A percentile compares a stretch with the other conserved stretches of the same genome.
Conservation (phyloP, 2,113 vertebrate species). For the Pseudopodoces humilis region DNA sequence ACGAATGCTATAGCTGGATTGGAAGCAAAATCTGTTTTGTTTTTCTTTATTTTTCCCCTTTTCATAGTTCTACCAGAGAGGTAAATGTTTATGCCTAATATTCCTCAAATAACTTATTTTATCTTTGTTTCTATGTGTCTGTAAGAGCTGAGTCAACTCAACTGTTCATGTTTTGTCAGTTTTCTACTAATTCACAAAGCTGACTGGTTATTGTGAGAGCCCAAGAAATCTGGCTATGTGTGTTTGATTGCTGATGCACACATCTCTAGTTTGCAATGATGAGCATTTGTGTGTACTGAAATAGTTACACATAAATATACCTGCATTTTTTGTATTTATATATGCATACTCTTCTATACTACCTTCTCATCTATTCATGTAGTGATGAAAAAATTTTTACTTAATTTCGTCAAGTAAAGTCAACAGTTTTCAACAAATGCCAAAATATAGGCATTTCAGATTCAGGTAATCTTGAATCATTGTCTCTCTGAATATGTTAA, state of each 20-base stretch:
- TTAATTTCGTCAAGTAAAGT: neutral
- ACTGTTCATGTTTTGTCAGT: neutral
- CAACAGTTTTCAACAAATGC: neutral
- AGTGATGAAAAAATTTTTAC: fast-evolving
- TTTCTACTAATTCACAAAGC: neutral
- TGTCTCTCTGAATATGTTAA: neutral
- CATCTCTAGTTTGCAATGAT: neutral
- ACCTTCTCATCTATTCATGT: neutral
- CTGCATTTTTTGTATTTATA: neutral
- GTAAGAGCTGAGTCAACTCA: neutral
- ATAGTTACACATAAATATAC: neutral
- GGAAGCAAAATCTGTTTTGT: neutral
- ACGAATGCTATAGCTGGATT: neutral
- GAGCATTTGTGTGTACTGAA: fast-evolving
- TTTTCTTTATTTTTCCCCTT: neutral
- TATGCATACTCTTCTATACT: neutral
- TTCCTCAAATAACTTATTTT: neutral
- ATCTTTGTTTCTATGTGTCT: neutral
- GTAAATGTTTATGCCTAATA: neutral
- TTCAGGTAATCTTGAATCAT: neutral
- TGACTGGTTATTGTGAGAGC: neutral
- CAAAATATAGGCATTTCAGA: neutral
- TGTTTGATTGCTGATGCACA: neutral
- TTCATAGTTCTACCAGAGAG: neutral
- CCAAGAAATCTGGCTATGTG: neutral